phyloP scores from a whole-genome alignment of 2,797 vertebrate species.

The Loris lydekkerianus region DNA sequence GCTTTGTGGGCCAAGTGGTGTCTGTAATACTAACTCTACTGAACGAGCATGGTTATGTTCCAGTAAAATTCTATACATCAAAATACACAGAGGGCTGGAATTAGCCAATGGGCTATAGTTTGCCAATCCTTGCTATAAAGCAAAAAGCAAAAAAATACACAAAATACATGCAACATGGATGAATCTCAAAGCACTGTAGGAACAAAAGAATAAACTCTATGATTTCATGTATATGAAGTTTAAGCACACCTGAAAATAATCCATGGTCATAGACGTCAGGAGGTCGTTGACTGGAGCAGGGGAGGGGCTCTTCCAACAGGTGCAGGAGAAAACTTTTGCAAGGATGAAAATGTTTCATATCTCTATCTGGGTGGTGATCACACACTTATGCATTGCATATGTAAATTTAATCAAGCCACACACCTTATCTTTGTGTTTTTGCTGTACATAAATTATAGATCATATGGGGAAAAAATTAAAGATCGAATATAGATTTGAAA shows the following conservation, averaged over 20 bases:
- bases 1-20: background rate
- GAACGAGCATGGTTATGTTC: background rate
- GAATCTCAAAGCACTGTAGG: background rate
- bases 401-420: conserved; percentile 18
- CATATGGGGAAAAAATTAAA: conserved; percentile 41
- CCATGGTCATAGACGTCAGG: background rate
- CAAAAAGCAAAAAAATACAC: background rate
- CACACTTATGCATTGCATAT: background rate
- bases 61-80: background rate
- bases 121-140: background rate
- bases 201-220: conserved; percentile 33
- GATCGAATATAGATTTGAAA: conserved; percentile 21
- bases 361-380: background rate
- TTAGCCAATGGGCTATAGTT: background rate
- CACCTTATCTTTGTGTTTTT: conserved; percentile 34
- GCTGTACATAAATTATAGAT: background rate
- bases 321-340: background rate
- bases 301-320: rapidly evolving
- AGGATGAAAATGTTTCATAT: conserved; percentile 10
- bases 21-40: background rate
- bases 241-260: conserved; percentile 39
- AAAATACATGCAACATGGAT: background rate
- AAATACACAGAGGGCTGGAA: background rate
- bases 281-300: background rate
- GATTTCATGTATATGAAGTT: conserved; percentile 12